These are phyloP conservation scores for Actinia tenebrosa DNA, from an alignment of 64 coral and sea anemone species.

Conservation along the genomic window DNA sequence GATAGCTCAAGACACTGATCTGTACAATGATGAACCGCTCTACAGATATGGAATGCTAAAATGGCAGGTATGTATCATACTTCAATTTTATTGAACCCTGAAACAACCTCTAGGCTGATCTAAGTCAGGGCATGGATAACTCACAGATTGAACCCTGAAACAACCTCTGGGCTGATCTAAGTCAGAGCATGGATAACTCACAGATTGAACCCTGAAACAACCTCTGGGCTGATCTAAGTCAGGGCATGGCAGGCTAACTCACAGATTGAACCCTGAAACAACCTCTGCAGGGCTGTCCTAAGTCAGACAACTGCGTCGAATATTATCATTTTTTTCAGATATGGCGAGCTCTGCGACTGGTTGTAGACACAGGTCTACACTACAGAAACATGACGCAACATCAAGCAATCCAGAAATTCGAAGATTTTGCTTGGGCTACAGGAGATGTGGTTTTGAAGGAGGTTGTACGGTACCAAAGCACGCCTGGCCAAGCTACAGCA, in stretches of 20 bases:
- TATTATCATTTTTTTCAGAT: constrained; percentile 32
- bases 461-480: constrained; percentile 74
- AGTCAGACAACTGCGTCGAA: not conserved
- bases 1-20: constrained; percentile 47
- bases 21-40: constrained; percentile 48
- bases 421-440: constrained; percentile 86
- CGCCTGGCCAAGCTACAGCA: constrained; percentile 67
- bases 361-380: constrained; percentile 86
- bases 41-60: constrained; percentile 74
- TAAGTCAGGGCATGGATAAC: too few relatives aligned
- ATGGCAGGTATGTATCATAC: constrained; percentile 45
- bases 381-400: constrained; percentile 51
- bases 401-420: constrained; percentile 59
- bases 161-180: too few relatives aligned
- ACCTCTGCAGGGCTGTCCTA: too few relatives aligned
- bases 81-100: too few relatives aligned
- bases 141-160: too few relatives aligned
- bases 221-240: too few relatives aligned
- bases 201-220: too few relatives aligned
- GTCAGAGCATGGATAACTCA: too few relatives aligned
- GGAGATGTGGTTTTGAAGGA: constrained; percentile 80
- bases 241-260: too few relatives aligned
- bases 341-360: constrained; percentile 82
- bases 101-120: too few relatives aligned
- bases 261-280: too few relatives aligned